These are phyloP conservation scores for Danio rerio DNA, from an alignment of 2,113 vertebrate species.

Conservation along the genomic window GRCz12tu NC_133193.1:39569001-39569500, in stretches of 20 bases:
- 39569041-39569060: constrained; percentile 4
- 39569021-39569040: constrained; percentile 61
- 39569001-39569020: constrained; percentile 55
- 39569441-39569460: not conserved
- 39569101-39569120: constrained; percentile 53
- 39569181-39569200: constrained; percentile 49
- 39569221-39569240: not conserved
- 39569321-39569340: not conserved
- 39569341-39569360: not conserved
- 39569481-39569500: not conserved
- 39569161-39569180: constrained; percentile 36
- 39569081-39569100: constrained; percentile 14
- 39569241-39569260: not conserved
- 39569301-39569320: constrained; percentile 10
- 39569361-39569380: not conserved
- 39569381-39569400: not conserved
- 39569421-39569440: not conserved
- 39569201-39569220: constrained; percentile 52
- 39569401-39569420: constrained; percentile 36
- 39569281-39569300: not conserved
- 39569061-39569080: constrained; percentile 1
- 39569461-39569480: not conserved
- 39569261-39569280: no score
- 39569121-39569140: constrained; percentile 60
- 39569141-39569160: not conserved